phyloP scores from a whole-genome alignment of 1,140 invertebrate species.

The Procambarus virginalis region DNA sequence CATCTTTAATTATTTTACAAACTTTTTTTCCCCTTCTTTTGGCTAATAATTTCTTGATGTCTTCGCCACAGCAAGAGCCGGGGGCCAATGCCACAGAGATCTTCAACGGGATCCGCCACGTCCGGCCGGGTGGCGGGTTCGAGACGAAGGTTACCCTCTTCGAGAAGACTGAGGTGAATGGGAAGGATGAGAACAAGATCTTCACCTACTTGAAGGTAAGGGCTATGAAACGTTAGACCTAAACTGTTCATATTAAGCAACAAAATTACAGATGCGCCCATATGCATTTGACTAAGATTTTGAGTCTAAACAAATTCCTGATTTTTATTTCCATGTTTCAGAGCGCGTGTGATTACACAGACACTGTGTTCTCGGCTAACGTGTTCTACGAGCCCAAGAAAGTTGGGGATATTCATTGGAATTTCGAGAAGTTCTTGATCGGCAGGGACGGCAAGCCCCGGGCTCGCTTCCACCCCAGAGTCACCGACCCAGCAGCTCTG shows the following conservation, averaged over 20 bases:
- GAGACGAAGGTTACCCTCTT: conserved; percentile 77
- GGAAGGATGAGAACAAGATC: conserved; percentile 77
- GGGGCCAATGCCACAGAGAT: conserved; percentile 75
- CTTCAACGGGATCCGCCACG: conserved; percentile 77
- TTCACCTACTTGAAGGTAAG: conserved; percentile 78
- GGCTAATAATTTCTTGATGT: not conserved
- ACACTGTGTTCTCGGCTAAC: conserved; percentile 59
- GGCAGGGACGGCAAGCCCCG: conserved; percentile 73
- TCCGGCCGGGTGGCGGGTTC: conserved; percentile 79
- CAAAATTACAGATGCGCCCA: too few relatives aligned
- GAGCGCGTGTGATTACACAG: conserved; percentile 57
- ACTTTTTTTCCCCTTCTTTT: too few relatives aligned
- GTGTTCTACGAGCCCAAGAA: conserved; percentile 75
- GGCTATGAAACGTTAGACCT: conserved; percentile 49
- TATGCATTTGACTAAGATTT: too few relatives aligned
- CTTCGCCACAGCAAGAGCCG: conserved; percentile 69
- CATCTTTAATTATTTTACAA: too few relatives aligned
- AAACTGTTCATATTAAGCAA: too few relatives aligned
- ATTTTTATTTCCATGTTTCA: conserved; percentile 5
- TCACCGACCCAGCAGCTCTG: conserved; percentile 71
- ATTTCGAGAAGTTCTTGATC: conserved; percentile 80
- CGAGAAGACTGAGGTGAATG: conserved; percentile 78
- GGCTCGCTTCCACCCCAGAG: conserved; percentile 72
- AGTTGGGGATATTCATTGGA: conserved; percentile 78
- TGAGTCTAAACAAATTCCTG: too few relatives aligned